These are phyloP conservation scores for Glossophaga mutica DNA, from an alignment of 2,797 vertebrate genomes.

Conservation along the genomic window DNA sequence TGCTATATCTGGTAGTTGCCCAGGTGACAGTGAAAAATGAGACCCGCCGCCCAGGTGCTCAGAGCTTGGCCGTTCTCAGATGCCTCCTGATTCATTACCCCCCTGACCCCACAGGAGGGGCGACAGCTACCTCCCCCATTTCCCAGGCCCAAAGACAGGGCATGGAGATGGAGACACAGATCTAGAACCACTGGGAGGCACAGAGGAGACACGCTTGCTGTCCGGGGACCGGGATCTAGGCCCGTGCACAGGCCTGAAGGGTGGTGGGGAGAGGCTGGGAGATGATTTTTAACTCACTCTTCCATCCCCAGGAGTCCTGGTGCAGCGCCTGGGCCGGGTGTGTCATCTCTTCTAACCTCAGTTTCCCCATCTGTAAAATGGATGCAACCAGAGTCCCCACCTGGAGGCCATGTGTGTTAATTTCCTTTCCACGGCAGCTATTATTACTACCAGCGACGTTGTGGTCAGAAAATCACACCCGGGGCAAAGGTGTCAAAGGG, in stretches of 20 bases:
- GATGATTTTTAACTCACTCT: background rate
- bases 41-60: background rate
- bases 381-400: background rate
- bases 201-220: fast-evolving
- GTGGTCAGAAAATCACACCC: background rate
- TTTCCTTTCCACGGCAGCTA: background rate
- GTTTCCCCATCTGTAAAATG: background rate
- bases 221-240: background rate
- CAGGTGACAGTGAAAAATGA: background rate
- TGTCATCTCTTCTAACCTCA: background rate
- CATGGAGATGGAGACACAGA: fast-evolving
- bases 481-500: background rate
- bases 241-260: background rate
- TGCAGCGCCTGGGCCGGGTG: too few relatives aligned
- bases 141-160: background rate
- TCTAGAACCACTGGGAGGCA: too few relatives aligned
- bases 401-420: background rate
- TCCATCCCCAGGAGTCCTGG: background rate
- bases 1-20: background rate
- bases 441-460: background rate
- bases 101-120: background rate
- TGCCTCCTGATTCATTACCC: too few relatives aligned
- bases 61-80: background rate
- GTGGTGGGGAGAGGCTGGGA: too few relatives aligned
- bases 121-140: fast-evolving